Base-by-base conservation (phyloP, 2,113 vertebrate genomes). In the Spea bombifrons region DNA sequence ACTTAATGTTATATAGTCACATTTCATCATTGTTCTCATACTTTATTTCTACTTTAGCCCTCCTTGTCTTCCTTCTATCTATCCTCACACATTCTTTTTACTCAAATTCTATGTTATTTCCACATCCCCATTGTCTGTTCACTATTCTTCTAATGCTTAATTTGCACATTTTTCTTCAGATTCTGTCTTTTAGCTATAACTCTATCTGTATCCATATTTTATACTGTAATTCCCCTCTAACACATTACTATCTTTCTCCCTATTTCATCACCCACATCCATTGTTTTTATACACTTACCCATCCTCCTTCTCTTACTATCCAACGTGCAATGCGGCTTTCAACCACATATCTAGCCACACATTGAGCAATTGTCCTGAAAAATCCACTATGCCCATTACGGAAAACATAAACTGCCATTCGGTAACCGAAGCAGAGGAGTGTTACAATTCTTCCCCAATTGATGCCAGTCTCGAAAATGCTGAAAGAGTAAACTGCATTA, bases 371-470 rank as follows among this genome's bases (percentile, higher is more conserved):
- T 8, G 83, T 84, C 78, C 87, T 73, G 78, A 94, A 85, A 88
- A 94, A 94, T 7, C 92, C 90, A 0, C 81, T 55, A 0, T 88
- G 16, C 44, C 93, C 92, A 0, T 65, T 82, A 83, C 89, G 89
- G 84, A 89, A 93, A n/a, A 94, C 90, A 0, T 93, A 80, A 30
- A 93, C 79, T n/a, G 93, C 92, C 92, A 94, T 84, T 73, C 89
- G 88, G 84, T 94, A 94, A 1, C 93, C 93, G 0, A 94, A 94
- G 52, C 86, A 81, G 86, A 94, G 85, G 66, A 94, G 89, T 0
- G 92, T 89, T 1, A 93, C 89, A 88, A 94, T 90, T 0, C 93
- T 89, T 73, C 93, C 93, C 93, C 93, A 94, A 87, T 90, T 93
- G 66, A 93, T 92, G 67, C 86, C 92, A 0, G 88, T 92, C 9